Evolutionary conservation across 1,140 invertebrate species (phyloP), one percentile per base, ranked within the genome.

Genomic region (Aphidius gifuensis): DNA sequence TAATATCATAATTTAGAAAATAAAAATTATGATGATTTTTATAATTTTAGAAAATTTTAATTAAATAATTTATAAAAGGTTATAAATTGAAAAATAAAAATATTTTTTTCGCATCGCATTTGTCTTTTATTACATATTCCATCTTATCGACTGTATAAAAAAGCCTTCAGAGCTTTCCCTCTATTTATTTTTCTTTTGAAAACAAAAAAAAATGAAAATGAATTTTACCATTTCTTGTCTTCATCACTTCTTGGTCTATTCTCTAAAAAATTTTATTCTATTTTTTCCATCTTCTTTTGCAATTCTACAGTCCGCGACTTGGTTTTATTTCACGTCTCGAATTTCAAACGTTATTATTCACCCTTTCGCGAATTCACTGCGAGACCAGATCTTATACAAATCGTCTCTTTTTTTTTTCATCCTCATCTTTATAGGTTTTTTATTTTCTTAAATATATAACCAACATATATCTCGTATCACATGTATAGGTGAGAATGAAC

Each of bases 321-420:
- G 75, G 71, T 74, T 77, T 77, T 72, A 76, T 76, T 77, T 72
- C 69, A 69, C 75, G 67, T 77, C 71, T 77, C 73, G 73, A 78
- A 77, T 76, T 79, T 79, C 74, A 74, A 74, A 77, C 71, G 73
- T 77, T 75, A 78, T 78, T 78, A 77, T 78, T 77, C 76, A 76
- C 71, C 69, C 68, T 77, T 76, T 73, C 73, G 69, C 74, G 72
- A 69, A 71, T 67, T 68, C 70, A 69, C 69, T 66, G 67, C 63
- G 72, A 67, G 71, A 32, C 23, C 23, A 32, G 23, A 32, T 32
- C 23, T 32, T 32, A 32, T 32, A 32, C 23, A 32, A 32, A 32
- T 6, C 21, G 9, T 49, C 47, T 49, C 47, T 6, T 6, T 21
- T 21, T 21, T 6, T 21, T n/a, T n/a, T 32, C 50, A 23, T 8